A percentile compares a stretch with the other conserved stretches of the same genome.
Conservation (phyloP, 2,888 invertebrate species). For the Doris montereyensis region DNA sequence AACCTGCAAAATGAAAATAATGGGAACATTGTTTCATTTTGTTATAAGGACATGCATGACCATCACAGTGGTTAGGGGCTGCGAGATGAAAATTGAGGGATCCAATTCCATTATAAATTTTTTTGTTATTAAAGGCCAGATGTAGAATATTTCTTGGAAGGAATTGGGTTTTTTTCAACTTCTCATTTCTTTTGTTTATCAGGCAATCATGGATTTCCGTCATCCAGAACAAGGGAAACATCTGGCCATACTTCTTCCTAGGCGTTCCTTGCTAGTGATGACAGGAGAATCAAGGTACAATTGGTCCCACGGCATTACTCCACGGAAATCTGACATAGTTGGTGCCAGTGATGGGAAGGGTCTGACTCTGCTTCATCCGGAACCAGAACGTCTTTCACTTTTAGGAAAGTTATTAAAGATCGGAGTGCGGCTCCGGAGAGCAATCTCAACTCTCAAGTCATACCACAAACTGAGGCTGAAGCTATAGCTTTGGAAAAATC, state of each 20-base stretch:
- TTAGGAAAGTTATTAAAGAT: conserved; percentile 77
- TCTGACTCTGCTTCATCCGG: conserved; percentile 74
- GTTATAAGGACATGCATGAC: too few species aligned
- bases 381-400: conserved; percentile 87
- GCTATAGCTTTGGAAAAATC: conserved; percentile 72
- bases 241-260: conserved; percentile 79
- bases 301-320: conserved; percentile 79
- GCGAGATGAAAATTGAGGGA: too few species aligned
- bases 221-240: conserved; percentile 77
- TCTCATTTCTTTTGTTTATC: conserved; percentile 13
- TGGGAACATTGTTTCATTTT: too few species aligned
- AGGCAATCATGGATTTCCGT: conserved; percentile 88
- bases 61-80: too few species aligned
- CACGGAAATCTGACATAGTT: conserved; percentile 85
- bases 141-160: too few species aligned
- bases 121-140: too few species aligned
- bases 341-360: conserved; percentile 75
- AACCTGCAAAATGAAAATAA: too few species aligned
- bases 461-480: conserved; percentile 54
- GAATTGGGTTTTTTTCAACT: too few species aligned
- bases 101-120: too few species aligned
- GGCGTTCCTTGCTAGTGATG: conserved; percentile 85
- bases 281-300: conserved; percentile 81
- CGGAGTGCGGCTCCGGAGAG: background rate
- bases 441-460: conserved; percentile 11